phyloP scores from a whole-genome alignment of 2,113 vertebrate species.

The human region GRCh38 chr5:15900001-15900500 shows the following conservation, averaged over 20 bases:
- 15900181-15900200: not conserved
- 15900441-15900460: not conserved
- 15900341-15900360: not conserved
- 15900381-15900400: not conserved
- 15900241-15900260: not conserved
- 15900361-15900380: not conserved
- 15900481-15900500: not conserved
- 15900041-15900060: not conserved
- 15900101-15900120: not conserved
- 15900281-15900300: not conserved
- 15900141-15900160: not conserved
- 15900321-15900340: not conserved
- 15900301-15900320: not conserved
- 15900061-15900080: not conserved
- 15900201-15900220: not conserved
- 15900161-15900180: not conserved
- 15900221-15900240: not conserved
- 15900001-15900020: not conserved
- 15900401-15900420: not conserved
- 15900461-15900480: not conserved
- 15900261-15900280: not conserved
- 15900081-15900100: not conserved
- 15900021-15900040: not conserved
- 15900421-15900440: not conserved
- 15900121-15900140: not conserved